Base-by-base conservation (phyloP, 2,113 vertebrate species). In the Fregetta grallaria region DNA sequence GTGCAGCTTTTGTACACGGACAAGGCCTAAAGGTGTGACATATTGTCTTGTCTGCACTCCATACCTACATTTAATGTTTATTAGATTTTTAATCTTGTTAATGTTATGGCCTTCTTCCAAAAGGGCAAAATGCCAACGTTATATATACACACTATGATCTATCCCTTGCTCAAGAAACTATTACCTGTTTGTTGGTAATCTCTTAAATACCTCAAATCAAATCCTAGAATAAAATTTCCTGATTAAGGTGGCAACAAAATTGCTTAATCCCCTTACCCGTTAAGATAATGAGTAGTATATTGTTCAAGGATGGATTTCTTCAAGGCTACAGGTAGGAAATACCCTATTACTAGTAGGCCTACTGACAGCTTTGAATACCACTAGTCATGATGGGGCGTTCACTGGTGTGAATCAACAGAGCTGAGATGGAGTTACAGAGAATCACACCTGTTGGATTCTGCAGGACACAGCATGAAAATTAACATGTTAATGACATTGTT, bases 311-410 rank as follows among this genome's bases (percentile, higher is more conserved):
- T 25, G 9, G 6, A 30, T 66, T 90, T 71, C 34, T 50, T 61
- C 52, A 38, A 84, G 47, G 15, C 32, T 67, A 20, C 18, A 52
- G 36, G 13, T 2, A 44, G 56, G 68, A 87, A 66, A 72, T 14
- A 52, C 3, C 9, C 26, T 45, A 7, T 17, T 42, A 29, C 22
- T 7, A 22, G 40, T 6, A 50, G 15, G 15, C 3, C 38, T n/a
- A 7, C 49, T 22, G 59, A 63, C 32, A 87, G 47, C 20, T 90
- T 42, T 38, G 62, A 71, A 23, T 14, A 34, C 3, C 38, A 3
- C 6, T 53, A 20, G 10, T 42, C 40, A 34, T 0, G 0, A 10
- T 17, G 7, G 65, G 40, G 4, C 2, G 5, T 20, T 86, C 26
- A 47, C 20, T 32, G 12, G 7, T 15, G 18, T 34, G 30, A 50